phyloP scores from a whole-genome alignment of 2,797 vertebrate species.

The Molossus alvarezi region DNA sequence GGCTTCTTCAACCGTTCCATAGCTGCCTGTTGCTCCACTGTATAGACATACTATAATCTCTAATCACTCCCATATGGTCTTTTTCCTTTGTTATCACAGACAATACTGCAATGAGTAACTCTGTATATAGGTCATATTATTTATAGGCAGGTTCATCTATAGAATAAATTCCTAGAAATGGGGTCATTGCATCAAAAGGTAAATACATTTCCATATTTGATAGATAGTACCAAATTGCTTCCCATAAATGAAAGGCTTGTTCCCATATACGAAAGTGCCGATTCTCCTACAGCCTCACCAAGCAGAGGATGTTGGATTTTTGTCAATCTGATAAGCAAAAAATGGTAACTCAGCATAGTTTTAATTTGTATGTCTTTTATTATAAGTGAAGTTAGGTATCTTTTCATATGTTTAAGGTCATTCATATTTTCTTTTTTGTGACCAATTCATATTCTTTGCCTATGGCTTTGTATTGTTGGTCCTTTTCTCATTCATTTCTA shows the following conservation, averaged over 20 bases:
- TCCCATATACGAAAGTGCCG: background rate
- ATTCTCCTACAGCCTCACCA: background rate
- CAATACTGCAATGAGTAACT: background rate
- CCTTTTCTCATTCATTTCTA: conserved; percentile 44
- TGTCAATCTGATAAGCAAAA: background rate
- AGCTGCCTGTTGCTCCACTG: background rate
- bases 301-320: conserved; percentile 27
- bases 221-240: background rate
- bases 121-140: background rate
- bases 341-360: background rate
- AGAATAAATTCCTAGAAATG: conserved; percentile 69
- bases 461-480: background rate
- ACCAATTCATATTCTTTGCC: background rate
- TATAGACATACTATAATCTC: background rate
- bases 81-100: background rate
- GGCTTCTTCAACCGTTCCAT: background rate
- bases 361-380: conserved; percentile 23
- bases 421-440: background rate
- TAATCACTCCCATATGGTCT: background rate
- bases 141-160: conserved; percentile 5
- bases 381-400: conserved; percentile 10
- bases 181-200: conserved; percentile 19
- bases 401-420: conserved; percentile 19
- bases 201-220: conserved; percentile 1
- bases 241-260: background rate